Percentiles rank a stretch among this genome's conserved stretches.
These are phyloP conservation scores for Ardeotis arabs DNA, from an alignment of 2,113 vertebrate genomes.

Conservation along the genomic window DNA sequence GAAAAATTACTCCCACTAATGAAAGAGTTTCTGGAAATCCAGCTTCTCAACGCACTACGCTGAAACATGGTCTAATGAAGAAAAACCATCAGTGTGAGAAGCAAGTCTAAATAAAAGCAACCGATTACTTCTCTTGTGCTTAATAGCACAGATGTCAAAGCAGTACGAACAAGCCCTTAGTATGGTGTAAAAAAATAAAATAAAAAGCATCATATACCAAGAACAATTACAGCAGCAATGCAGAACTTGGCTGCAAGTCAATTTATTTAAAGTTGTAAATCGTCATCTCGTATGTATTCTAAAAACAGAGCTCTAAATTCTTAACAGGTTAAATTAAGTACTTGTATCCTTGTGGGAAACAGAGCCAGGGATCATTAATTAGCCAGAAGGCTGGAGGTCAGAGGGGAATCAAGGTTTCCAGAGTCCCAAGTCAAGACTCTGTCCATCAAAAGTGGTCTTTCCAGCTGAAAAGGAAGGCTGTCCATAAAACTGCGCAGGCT, in stretches of 20 bases:
- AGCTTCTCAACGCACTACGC: not conserved
- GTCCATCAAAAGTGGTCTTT: not conserved
- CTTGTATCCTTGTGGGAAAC: not conserved
- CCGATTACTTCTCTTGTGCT: not conserved
- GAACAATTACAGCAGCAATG: not conserved
- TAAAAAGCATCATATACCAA: rapidly evolving
- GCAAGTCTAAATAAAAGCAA: not conserved
- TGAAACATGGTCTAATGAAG: rapidly evolving
- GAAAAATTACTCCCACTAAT: not conserved
- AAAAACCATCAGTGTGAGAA: not conserved
- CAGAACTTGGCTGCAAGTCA: not conserved
- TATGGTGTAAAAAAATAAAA: not conserved
- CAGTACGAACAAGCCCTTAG: not conserved
- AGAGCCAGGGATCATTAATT: not conserved
- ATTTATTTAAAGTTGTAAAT: not conserved
- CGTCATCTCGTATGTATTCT: rapidly evolving
- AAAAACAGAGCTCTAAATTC: not conserved
- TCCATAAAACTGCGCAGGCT: not conserved
- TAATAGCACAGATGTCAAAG: not conserved
- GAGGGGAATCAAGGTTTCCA: not conserved
- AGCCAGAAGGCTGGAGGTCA: not conserved
- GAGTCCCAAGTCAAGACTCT: not conserved
- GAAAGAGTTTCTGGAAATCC: not conserved
- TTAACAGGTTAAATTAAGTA: not conserved
- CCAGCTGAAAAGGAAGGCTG: not conserved